A percentile compares a stretch with the other conserved stretches of the same genome.
Evolutionary conservation across 2,888 invertebrate genomes (phyloP).

Genomic region (Phymatocera aterrima): DNA sequence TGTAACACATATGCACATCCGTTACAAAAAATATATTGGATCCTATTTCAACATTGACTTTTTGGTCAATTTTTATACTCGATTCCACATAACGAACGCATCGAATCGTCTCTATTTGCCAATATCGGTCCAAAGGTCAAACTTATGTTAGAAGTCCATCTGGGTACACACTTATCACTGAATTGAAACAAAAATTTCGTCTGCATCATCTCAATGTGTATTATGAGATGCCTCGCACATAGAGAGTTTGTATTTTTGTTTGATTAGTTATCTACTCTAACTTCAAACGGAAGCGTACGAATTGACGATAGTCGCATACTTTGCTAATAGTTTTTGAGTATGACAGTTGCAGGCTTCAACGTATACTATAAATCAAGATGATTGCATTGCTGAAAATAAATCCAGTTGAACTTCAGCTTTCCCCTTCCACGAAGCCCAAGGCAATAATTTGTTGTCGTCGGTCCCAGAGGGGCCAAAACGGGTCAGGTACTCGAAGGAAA

Average conservation of each 20-base stretch:
- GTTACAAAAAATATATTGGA: slow-evolving; percentile 16
- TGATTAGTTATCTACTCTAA: background rate
- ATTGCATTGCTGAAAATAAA: slow-evolving; percentile 20
- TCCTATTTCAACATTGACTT: slow-evolving; percentile 14
- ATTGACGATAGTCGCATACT: background rate
- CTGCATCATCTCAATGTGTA: too few relatives aligned
- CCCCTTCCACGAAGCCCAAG: slow-evolving; percentile 29
- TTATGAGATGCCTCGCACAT: too few relatives aligned
- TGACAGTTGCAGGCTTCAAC: background rate
- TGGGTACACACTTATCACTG: too few relatives aligned
- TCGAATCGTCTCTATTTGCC: too few relatives aligned
- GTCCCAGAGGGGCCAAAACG: slow-evolving; percentile 34
- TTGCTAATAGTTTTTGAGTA: background rate
- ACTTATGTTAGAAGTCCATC: too few relatives aligned
- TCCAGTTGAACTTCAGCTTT: slow-evolving; percentile 23
- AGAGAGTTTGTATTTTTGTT: background rate
- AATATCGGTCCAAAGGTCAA: too few relatives aligned
- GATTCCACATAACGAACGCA: background rate
- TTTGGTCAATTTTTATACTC: too few relatives aligned
- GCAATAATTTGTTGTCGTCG: slow-evolving; percentile 36
- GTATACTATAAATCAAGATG: background rate
- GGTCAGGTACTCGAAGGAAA: slow-evolving; percentile 51
- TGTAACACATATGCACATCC: background rate
- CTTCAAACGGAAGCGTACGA: background rate
- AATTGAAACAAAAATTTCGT: too few relatives aligned